Percentiles rank a stretch among this genome's conserved stretches.
These are phyloP conservation scores for Thalassarche chlororhynchos DNA, from an alignment of 2,113 vertebrate species.

Conservation along the genomic window DNA sequence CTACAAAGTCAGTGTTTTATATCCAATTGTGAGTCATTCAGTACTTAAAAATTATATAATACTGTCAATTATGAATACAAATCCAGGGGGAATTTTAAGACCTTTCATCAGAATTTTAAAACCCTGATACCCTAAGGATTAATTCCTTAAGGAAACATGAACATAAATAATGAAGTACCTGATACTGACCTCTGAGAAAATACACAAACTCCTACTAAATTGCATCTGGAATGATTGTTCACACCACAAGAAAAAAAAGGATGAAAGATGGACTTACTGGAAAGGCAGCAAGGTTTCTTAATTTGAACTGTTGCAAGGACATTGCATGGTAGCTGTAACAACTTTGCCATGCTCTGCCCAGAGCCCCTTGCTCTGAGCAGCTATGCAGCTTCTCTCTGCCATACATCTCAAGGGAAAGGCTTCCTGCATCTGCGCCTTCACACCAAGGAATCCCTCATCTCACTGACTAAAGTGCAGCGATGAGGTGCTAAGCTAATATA, in stretches of 20 bases:
- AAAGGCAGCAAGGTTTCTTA: neutral
- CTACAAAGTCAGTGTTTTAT: neutral
- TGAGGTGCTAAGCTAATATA: neutral
- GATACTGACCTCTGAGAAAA: neutral
- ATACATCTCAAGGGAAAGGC: neutral
- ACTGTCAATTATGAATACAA: neutral
- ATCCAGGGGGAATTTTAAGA: neutral
- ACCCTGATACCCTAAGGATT: neutral
- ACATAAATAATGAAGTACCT: neutral
- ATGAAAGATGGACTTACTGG: neutral
- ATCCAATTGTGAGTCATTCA: neutral
- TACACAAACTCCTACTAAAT: neutral
- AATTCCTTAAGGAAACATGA: neutral
- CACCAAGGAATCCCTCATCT: neutral
- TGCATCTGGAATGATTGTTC: neutral
- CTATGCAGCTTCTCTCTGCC: neutral
- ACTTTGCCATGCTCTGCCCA: neutral
- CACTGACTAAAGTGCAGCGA: neutral
- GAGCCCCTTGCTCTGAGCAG: neutral
- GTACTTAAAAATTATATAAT: slow-evolving; percentile 33
- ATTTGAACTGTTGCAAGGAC: neutral
- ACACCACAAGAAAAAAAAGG: neutral
- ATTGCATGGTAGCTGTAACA: neutral
- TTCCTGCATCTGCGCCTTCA: neutral
- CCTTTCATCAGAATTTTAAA: neutral